These are phyloP conservation scores for Acanthacorydalis orientalis DNA, from an alignment of 2,888 invertebrate genomes.

Conservation along the genomic window DNA sequence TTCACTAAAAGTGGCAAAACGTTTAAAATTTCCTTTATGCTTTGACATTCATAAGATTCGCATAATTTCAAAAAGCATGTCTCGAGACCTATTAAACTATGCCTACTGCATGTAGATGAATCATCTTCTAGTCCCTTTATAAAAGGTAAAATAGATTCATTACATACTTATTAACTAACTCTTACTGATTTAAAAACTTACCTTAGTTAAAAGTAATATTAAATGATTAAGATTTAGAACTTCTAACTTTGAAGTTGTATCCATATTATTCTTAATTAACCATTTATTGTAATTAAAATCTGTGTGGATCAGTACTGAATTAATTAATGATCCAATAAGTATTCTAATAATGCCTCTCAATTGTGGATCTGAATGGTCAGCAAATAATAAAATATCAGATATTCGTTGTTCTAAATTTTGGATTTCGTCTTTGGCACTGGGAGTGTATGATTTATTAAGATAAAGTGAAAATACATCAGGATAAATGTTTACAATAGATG, in stretches of 20 bases:
- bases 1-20: conserved; percentile 42
- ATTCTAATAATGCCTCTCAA: conserved; percentile 54
- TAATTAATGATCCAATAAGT: conserved; percentile 49
- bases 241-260: conserved; percentile 24
- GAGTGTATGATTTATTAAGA: conserved; percentile 36
- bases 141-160: conserved; percentile 10
- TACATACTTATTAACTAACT: neutral
- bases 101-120: conserved; percentile 57
- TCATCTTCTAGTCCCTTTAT: conserved; percentile 53
- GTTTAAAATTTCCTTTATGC: conserved; percentile 39
- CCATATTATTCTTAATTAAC: conserved; percentile 24
- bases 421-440: conserved; percentile 14
- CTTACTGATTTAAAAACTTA: conserved; percentile 15
- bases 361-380: conserved; percentile 64
- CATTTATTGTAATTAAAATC: conserved; percentile 37
- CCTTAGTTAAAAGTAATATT: conserved; percentile 36
- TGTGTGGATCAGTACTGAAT: conserved; percentile 36
- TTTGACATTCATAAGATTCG: conserved; percentile 39
- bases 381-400: conserved; percentile 51
- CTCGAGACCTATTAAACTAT: conserved; percentile 46
- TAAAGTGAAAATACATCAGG: conserved; percentile 55
- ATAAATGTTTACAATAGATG: conserved; percentile 52
- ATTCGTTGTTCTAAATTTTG: conserved; percentile 34
- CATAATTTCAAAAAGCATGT: conserved; percentile 39
- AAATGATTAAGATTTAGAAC: conserved; percentile 30